A percentile compares a stretch with the other conserved stretches of the same genome.
Evolutionary conservation across 30 jellyfish, hydroid and myxozoan species (phyloP).

Genomic region (Pelagia noctiluca): DNA sequence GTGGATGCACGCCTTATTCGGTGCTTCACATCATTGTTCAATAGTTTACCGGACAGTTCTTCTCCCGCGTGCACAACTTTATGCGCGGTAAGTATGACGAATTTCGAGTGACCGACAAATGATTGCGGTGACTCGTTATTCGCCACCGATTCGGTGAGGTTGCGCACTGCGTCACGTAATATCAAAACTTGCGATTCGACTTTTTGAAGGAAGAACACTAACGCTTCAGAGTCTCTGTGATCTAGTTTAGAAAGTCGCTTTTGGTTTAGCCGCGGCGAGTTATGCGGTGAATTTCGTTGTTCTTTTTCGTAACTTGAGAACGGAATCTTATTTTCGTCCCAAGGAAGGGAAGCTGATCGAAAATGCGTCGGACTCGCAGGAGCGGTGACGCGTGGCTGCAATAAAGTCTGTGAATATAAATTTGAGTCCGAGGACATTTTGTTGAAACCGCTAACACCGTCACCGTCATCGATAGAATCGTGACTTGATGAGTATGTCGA

Average conservation of each 20-base stretch:
- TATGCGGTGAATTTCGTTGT: constrained; percentile 6
- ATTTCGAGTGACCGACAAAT: constrained; percentile 94
- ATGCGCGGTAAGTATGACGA: constrained; percentile 96
- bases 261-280: neutral
- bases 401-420: constrained; percentile 69
- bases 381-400: constrained; percentile 69
- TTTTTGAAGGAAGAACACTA: constrained; percentile 88
- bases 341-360: constrained; percentile 96
- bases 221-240: constrained; percentile 94
- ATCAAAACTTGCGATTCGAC: constrained; percentile 96
- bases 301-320: constrained; percentile 54
- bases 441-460: constrained; percentile 37
- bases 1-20: constrained; percentile 72
- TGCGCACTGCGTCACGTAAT: constrained; percentile 90
- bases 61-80: constrained; percentile 98
- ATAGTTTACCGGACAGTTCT: constrained; percentile 76
- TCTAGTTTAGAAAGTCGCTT: constrained; percentile 80
- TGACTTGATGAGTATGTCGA: constrained; percentile 42
- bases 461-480: constrained; percentile 51
- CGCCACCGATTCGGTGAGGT: constrained; percentile 93
- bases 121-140: constrained; percentile 90
- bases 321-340: constrained; percentile 80
- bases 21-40: constrained; percentile 50
- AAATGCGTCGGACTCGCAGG: constrained; percentile 59
- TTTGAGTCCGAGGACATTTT: constrained; percentile 89